These are phyloP conservation scores for Copidosoma aretas DNA, from an alignment of 2,888 invertebrate species.

Conservation along the genomic window DNA sequence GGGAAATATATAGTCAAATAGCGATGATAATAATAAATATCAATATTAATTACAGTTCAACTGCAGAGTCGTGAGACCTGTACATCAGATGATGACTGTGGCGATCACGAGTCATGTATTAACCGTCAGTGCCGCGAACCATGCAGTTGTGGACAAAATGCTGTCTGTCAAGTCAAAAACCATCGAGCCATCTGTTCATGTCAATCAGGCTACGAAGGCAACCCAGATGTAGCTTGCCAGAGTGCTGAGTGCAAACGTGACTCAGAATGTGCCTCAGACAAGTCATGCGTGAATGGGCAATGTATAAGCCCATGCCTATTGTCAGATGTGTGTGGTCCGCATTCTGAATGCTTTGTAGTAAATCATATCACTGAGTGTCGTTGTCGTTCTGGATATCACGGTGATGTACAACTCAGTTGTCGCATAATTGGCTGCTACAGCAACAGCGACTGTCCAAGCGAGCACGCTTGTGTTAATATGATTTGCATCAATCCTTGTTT, in stretches of 20 bases:
- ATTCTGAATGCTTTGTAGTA: conserved; percentile 81
- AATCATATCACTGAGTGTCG: conserved; percentile 79
- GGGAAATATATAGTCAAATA: not conserved
- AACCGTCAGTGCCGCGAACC: conserved; percentile 86
- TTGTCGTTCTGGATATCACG: conserved; percentile 77
- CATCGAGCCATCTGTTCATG: conserved; percentile 90
- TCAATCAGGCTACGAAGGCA: conserved; percentile 82
- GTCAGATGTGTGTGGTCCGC: conserved; percentile 79
- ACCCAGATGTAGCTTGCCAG: conserved; percentile 82
- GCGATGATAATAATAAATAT: not conserved
- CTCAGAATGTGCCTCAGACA: conserved; percentile 82
- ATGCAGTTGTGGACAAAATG: conserved; percentile 85
- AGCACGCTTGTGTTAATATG: conserved; percentile 83
- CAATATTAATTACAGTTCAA: conserved; percentile 67
- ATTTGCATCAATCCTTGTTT: conserved; percentile 87
- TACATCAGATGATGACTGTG: conserved; percentile 79
- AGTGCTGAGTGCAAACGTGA: conserved; percentile 83
- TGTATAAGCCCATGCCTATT: conserved; percentile 87
- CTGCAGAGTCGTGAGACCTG: conserved; percentile 70
- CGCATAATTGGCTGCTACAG: conserved; percentile 82
- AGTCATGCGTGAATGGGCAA: conserved; percentile 84
- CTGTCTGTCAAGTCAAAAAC: conserved; percentile 80
- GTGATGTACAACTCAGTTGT: conserved; percentile 64
- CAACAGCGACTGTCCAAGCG: conserved; percentile 85
- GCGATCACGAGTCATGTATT: conserved; percentile 80